Evolutionary conservation across 2,113 vertebrate species (phyloP).

Genomic region (Motacilla tschutschensis): DNA sequence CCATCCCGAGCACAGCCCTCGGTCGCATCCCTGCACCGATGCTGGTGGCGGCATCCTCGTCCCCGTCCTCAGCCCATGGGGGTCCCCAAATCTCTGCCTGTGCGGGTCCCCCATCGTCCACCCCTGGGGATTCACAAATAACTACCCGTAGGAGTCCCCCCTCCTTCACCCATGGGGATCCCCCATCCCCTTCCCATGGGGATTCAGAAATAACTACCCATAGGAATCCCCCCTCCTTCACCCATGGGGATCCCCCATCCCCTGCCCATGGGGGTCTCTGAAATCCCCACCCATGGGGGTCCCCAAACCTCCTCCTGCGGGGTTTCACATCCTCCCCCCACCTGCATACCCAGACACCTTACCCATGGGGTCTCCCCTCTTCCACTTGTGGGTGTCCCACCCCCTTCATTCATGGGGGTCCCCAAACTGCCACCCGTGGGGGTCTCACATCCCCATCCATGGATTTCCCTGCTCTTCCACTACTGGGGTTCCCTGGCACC

Average conservation of each 20-base stretch:
- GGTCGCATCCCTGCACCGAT: fast-evolving
- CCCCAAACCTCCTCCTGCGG: not conserved
- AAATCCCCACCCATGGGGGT: not conserved
- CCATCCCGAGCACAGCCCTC: fast-evolving
- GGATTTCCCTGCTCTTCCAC: not conserved
- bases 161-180: too few relatives aligned
- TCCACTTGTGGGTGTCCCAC: not conserved
- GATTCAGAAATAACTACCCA: too few relatives aligned
- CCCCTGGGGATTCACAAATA: not conserved
- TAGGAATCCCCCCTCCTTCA: too few relatives aligned
- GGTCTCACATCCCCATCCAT: not conserved
- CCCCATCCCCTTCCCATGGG: too few relatives aligned
- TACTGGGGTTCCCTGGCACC: not conserved
- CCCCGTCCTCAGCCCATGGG: not conserved
- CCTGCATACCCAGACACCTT: not conserved
- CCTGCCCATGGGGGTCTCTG: not conserved
- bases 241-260: not conserved
- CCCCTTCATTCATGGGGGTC: not conserved
- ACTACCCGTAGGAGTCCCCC: fast-evolving
- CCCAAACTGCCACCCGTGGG: not conserved
- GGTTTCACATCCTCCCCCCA: too few relatives aligned
- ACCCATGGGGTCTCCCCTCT: not conserved
- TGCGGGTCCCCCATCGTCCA: not conserved
- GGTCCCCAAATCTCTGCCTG: not conserved
- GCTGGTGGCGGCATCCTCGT: not conserved